phyloP scores from a whole-genome alignment of 2,888 invertebrate species.

The Disparrhopalites patrizii region DNA sequence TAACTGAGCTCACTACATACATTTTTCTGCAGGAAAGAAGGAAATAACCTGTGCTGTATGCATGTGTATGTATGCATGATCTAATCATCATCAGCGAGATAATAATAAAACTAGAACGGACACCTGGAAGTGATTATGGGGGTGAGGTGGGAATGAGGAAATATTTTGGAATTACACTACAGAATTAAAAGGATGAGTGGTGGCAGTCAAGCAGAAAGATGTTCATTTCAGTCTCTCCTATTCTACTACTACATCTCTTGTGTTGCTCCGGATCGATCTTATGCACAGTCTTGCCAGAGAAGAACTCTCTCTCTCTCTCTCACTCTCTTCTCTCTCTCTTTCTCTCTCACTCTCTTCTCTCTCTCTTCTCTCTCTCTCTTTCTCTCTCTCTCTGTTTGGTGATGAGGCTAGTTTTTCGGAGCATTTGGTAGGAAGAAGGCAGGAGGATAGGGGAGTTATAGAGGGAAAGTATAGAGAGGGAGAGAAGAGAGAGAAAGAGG shows the following conservation, averaged over 20 bases:
- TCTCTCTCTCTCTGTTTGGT: background rate
- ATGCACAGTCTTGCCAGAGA: background rate
- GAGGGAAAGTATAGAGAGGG: background rate
- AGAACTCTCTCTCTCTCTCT: no score
- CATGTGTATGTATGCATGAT: no score
- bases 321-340: no score
- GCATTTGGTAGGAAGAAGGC: background rate
- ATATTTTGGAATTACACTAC: no score
- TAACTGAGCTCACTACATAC: no score
- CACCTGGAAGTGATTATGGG: background rate
- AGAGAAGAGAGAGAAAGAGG: background rate
- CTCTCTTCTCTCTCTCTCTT: no score
- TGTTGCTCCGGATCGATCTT: constrained; percentile 3
- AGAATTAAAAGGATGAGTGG: background rate
- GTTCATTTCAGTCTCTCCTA: background rate
- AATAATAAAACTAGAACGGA: no score
- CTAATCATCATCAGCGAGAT: no score
- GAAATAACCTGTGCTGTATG: no score
- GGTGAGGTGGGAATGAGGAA: background rate
- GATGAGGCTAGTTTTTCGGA: background rate
- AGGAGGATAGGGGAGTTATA: background rate
- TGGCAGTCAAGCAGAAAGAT: constrained; percentile 1
- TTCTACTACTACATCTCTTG: no score
- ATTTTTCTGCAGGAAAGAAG: no score
- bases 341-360: no score